Conservation (phyloP, 2,113 vertebrate genomes). For the Zeus faber region DNA sequence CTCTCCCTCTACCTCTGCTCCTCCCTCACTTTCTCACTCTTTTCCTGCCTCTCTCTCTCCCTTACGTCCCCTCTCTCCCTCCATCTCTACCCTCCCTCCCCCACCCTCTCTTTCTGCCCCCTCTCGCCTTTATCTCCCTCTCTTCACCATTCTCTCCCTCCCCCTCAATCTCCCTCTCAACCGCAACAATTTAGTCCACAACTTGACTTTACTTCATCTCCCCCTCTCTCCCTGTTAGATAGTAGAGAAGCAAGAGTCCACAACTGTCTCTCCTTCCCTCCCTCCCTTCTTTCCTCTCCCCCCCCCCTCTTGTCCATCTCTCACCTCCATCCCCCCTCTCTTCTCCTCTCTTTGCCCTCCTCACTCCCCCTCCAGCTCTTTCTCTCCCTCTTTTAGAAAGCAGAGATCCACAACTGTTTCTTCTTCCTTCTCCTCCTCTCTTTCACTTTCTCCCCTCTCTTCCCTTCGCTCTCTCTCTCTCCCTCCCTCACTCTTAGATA, state of each 20-base stretch:
- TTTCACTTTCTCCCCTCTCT: neutral
- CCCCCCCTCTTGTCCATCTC: too few relatives aligned
- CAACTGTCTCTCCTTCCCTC: neutral
- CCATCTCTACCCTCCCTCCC: neutral
- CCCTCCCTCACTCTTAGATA: neutral
- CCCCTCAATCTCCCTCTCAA: too few relatives aligned
- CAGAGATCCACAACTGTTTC: neutral
- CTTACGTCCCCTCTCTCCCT: neutral
- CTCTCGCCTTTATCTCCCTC: neutral
- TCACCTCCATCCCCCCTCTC: neutral
- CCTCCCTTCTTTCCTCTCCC: neutral
- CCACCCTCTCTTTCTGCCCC: neutral
- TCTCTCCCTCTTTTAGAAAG: too few relatives aligned
- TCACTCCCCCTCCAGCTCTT: neutral
- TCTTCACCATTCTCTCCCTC: neutral
- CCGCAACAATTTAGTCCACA: too few relatives aligned
- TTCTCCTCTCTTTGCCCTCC: neutral
- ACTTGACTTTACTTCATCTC: too few relatives aligned
- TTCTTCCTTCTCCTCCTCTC: neutral
- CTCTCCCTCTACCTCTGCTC: neutral
- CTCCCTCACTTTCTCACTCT: neutral
- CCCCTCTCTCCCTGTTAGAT: too few relatives aligned
- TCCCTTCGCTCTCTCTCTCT: neutral
- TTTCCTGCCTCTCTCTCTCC: too few relatives aligned
- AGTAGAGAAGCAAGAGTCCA: too few relatives aligned